Base-by-base conservation (phyloP, 2,797 vertebrate species). In the Mareca strepera region DNA sequence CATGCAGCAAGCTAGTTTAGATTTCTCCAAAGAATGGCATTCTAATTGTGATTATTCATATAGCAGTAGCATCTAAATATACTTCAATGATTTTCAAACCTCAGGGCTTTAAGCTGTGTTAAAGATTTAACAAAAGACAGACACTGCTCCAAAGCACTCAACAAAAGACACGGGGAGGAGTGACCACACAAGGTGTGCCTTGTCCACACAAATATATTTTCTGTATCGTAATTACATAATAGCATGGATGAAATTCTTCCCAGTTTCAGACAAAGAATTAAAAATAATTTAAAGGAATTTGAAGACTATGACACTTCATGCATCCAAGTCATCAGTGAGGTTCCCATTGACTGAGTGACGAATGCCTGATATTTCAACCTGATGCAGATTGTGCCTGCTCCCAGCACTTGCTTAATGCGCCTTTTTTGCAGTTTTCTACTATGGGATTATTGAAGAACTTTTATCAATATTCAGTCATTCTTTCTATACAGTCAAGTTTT, bases 31-130 rank as follows among this genome's bases (percentile, higher is more conserved):
- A 72, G 4, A 86, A 53, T 21, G 53, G 11, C 48, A 78, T 77
- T 90, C 37, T 53, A 67, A 74, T 66, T 74, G 17, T n/a, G 78
- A 64, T 75, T 91, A 70, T 88, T 88, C 55, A 37, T 69, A 44
- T 9, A 81, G 5, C 17, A 90, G 50, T 50, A 48, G 1, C 11
- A 85, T 39, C 29, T 35, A 41, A 89, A 89, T 77, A 82, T 74
- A 29, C 3, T 59, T 46, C 29, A 37, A 17, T 26, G 56, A 82
- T 66, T 88, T 63, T 86, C 56, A 88, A 56, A 39, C 10, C 25
- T 81, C 9, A 1, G 37, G 29, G 4, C 33, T 25, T 48, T 46
- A 52, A 56, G 21, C 35, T 48, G 67, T 2, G 7, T 6, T 14
- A 31, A 77, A 77, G 16, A 23, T 28, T 55, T 44, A 35, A 28